Evolutionary conservation across 2,888 invertebrate genomes (phyloP), one percentile per base, ranked within the genome.

Genomic region (Rhogogaster chlorosoma): DNA sequence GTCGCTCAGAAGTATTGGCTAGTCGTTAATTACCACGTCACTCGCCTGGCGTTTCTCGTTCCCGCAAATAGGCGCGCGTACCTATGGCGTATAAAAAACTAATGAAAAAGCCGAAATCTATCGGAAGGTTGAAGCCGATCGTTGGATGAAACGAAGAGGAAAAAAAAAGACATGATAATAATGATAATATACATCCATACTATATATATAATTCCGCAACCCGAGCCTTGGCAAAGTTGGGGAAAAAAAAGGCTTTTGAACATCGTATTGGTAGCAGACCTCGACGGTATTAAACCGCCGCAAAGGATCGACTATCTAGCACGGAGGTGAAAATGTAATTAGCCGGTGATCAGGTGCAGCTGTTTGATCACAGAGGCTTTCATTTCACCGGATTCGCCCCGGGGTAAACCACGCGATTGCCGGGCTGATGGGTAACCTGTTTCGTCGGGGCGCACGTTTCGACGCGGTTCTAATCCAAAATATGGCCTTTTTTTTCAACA

Each of bases 301-400:
- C 67, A 75, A 71, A 61, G 83, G 36, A 84, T 67, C 67, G 67
- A 38, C 73, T 38, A 29, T 73, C 61, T 70, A 26, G 83, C 18
- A 22, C 57, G 42, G 84, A 87, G 86, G 87, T 87, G 88, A 87
- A 87, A 88, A 87, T 87, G 86, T 88, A 88, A 88, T 88, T 88
- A 88, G 86, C 78, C 86, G 57, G 85, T 87, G 87, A 88, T 88
- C 87, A 87, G 84, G 86, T 86, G 87, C 88, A 88, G 88, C 86
- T 88, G 86, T 85, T 86, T 86, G 85, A 87, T 86, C 86, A 87
- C 87, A 86, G 75, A 67, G 84, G 84, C 64, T 87, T 88, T 85
- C 71, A 36, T 84, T 73, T 29, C 57, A 49, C 80, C 61, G 10
- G 45, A 75, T 75, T 75, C 45, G 45, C 75, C 77, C 45, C 49